phyloP scores from a whole-genome alignment of 2,113 vertebrate species.

The Pundamilia nyererei region DNA sequence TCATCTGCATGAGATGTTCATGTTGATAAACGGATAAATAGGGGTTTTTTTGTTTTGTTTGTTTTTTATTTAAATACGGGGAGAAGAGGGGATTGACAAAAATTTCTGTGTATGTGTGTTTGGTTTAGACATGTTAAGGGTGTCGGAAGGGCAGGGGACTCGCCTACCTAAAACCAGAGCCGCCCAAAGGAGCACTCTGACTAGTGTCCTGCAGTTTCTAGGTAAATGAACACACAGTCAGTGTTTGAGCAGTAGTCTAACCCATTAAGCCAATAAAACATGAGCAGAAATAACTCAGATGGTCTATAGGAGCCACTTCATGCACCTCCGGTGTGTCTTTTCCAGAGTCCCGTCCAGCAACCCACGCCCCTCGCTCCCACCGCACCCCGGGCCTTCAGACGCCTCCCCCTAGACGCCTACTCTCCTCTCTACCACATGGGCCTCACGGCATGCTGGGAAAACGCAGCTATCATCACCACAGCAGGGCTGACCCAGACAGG shows the following conservation, averaged over 20 bases:
- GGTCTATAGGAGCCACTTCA: slow-evolving; percentile 8
- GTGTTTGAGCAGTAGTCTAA: background rate
- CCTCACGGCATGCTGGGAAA: slow-evolving; percentile 93
- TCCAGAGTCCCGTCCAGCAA: slow-evolving; percentile 85
- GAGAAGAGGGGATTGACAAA: slow-evolving; percentile 11
- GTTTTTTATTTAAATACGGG: background rate
- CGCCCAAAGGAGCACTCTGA: slow-evolving; percentile 84
- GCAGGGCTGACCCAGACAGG: slow-evolving; percentile 80
- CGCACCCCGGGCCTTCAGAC: slow-evolving; percentile 85
- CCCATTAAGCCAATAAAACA: background rate
- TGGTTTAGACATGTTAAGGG: slow-evolving; percentile 88
- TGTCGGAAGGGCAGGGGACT: slow-evolving; percentile 82
- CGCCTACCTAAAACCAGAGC: slow-evolving; percentile 86
- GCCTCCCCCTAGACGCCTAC: slow-evolving; percentile 82
- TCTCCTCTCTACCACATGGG: slow-evolving; percentile 82
- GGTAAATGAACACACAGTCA: slow-evolving; percentile 65
- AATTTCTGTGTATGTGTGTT: slow-evolving; percentile 55
- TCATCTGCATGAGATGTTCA: background rate
- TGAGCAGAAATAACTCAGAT: background rate
- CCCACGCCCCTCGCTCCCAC: slow-evolving; percentile 79
- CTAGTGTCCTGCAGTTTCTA: slow-evolving; percentile 91
- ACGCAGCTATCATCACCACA: slow-evolving; percentile 93
- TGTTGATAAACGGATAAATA: background rate
- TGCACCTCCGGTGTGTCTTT: slow-evolving; percentile 43
- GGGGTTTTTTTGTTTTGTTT: background rate